phyloP scores from a whole-genome alignment of 1,140 invertebrate species.

The Macrobrachium rosenbergii region DNA sequence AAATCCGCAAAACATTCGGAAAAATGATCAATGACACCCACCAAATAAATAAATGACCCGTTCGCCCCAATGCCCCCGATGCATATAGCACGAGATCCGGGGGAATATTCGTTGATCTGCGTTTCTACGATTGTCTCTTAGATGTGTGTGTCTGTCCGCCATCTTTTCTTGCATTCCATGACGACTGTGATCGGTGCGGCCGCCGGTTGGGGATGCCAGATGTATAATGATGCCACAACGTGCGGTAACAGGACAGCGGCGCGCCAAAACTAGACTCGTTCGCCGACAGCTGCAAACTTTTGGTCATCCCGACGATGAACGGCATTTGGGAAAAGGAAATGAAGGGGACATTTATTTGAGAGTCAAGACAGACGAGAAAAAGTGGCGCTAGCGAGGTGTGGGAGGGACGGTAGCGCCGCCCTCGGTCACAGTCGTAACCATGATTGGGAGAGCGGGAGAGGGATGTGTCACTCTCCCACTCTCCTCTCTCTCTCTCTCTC shows the following conservation, averaged over 20 bases:
- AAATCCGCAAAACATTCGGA: conserved; percentile 30
- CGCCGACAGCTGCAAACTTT: neutral
- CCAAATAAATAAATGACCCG: conserved; percentile 5
- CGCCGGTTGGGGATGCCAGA: conserved; percentile 36
- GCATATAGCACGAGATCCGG: neutral
- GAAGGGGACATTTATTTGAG: too few species aligned
- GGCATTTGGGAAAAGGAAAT: neutral
- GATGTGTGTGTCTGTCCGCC: conserved; percentile 59
- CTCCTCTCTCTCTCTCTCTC: neutral
- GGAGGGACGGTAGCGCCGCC: conserved; percentile 50
- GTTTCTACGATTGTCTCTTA: conserved; percentile 46
- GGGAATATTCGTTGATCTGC: conserved; percentile 36
- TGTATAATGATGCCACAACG: conserved; percentile 36
- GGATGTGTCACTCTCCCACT: conserved; percentile 24
- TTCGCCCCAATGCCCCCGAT: too few species aligned
- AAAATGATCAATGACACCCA: conserved; percentile 29
- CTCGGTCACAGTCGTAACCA: conserved; percentile 59
- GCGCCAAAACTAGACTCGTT: neutral
- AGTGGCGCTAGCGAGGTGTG: conserved; percentile 35
- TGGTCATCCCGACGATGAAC: too few species aligned
- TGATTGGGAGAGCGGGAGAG: conserved; percentile 58
- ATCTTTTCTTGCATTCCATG: conserved; percentile 61
- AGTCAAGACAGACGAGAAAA: conserved; percentile 9
- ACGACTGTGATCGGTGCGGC: conserved; percentile 58
- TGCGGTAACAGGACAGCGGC: neutral